Conservation (phyloP, 2,113 vertebrate genomes). For the Anarrhichthys ocellatus region DNA sequence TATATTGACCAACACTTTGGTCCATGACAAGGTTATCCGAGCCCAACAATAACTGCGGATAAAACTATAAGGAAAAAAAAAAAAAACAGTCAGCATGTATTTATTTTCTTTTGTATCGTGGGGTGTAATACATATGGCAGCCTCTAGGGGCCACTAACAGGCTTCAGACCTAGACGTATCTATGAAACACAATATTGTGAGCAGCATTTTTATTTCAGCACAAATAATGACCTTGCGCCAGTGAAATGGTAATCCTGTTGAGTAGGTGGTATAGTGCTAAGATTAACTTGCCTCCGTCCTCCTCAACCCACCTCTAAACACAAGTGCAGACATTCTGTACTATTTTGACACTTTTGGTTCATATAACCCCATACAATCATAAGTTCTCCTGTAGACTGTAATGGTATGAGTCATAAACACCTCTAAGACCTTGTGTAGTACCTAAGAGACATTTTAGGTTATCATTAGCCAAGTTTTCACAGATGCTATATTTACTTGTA, state of each 20-base stretch:
- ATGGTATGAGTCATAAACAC: not conserved
- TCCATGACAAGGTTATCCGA: not conserved
- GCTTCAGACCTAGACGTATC: not conserved
- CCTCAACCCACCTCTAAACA: not conserved
- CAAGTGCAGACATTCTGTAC: not conserved
- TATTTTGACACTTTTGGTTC: not conserved
- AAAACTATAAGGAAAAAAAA: no score
- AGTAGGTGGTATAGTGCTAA: not conserved
- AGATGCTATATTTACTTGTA: not conserved
- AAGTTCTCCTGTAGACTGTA: not conserved
- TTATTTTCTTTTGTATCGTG: not conserved
- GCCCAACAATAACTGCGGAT: not conserved
- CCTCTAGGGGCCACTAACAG: conserved; percentile 29
- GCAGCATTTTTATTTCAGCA: not conserved
- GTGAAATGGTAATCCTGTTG: not conserved
- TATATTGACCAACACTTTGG: not conserved
- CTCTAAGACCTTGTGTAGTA: not conserved
- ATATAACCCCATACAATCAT: not conserved
- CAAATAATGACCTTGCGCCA: conserved; percentile 6
- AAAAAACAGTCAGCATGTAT: not conserved
- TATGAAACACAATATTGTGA: not conserved
- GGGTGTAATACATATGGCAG: not conserved
- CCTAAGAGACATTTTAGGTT: not conserved
- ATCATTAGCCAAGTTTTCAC: not conserved
- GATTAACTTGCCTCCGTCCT: not conserved